These are phyloP conservation scores for Merluccius polli DNA, from an alignment of 2,797 vertebrate species.

Conservation along the genomic window DNA sequence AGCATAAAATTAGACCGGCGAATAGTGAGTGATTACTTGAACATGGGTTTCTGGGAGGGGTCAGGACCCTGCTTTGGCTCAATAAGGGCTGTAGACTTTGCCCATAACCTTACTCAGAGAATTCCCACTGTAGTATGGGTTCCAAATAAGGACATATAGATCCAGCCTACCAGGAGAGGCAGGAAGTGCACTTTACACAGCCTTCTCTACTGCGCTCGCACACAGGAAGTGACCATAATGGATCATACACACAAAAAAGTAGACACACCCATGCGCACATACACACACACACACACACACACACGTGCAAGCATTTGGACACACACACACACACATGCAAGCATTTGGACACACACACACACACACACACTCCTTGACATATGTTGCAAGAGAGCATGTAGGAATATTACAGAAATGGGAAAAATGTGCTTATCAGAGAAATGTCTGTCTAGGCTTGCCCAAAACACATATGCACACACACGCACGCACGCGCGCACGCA, in stretches of 20 bases:
- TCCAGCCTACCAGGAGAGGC: constrained; percentile 38
- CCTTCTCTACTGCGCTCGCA: constrained; percentile 38
- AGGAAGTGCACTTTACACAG: constrained; percentile 51
- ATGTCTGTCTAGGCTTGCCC: neutral
- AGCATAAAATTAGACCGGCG: neutral
- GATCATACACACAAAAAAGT: neutral
- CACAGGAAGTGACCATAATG: constrained; percentile 55
- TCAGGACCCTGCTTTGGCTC: constrained; percentile 44
- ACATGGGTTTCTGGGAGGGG: constrained; percentile 36
- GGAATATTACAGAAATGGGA: neutral
- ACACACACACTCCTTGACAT: constrained; percentile 1
- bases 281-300: constrained; percentile 19
- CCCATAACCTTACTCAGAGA: constrained; percentile 53
- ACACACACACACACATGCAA: neutral
- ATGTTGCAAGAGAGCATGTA: neutral
- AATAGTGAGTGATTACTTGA: neutral
- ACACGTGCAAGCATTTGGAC: neutral
- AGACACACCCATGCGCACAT: neutral
- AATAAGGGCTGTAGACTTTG: constrained; percentile 58
- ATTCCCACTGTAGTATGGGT: constrained; percentile 52
- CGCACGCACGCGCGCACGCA: constrained; percentile 31
- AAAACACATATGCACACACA: neutral
- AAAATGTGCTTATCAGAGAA: neutral
- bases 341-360: neutral
- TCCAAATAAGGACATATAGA: constrained; percentile 72